Conservation (phyloP, 1,140 invertebrate genomes). For the Cydia splendana region DNA sequence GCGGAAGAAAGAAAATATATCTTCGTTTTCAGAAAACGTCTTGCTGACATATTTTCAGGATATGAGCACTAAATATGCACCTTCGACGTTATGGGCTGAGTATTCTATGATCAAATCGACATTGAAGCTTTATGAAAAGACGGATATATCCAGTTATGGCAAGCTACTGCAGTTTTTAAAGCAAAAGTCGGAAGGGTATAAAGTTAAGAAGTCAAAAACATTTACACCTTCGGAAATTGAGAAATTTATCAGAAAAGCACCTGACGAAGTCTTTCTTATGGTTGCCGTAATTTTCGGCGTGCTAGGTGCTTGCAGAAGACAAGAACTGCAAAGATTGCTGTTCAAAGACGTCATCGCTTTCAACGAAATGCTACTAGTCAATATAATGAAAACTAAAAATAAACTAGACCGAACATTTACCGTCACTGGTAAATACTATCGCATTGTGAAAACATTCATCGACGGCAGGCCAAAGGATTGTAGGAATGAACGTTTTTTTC, state of each 20-base stretch:
- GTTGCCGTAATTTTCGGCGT: not conserved
- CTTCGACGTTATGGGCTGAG: not conserved
- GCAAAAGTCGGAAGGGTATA: not conserved
- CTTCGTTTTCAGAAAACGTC: not conserved
- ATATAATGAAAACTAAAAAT: not conserved
- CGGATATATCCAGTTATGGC: not conserved
- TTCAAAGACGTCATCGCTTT: not conserved
- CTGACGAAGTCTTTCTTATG: not conserved
- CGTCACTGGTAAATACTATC: not conserved
- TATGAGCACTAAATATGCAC: not conserved
- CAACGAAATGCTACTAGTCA: not conserved
- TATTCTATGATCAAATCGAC: not conserved
- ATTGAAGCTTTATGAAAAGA: not conserved
- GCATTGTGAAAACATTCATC: not conserved
- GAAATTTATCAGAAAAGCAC: not conserved
- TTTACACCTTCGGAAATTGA: not conserved
- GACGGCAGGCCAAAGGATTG: not conserved
- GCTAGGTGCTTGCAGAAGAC: not conserved
- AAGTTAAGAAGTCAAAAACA: not conserved
- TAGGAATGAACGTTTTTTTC: not conserved
- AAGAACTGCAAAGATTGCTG: not conserved
- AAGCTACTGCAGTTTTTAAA: not conserved
- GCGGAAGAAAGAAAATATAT: not conserved
- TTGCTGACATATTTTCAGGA: not conserved
- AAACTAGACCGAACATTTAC: not conserved